These are phyloP conservation scores for Pleuronectes platessa DNA, from an alignment of 2,113 vertebrate genomes.

Conservation along the genomic window DNA sequence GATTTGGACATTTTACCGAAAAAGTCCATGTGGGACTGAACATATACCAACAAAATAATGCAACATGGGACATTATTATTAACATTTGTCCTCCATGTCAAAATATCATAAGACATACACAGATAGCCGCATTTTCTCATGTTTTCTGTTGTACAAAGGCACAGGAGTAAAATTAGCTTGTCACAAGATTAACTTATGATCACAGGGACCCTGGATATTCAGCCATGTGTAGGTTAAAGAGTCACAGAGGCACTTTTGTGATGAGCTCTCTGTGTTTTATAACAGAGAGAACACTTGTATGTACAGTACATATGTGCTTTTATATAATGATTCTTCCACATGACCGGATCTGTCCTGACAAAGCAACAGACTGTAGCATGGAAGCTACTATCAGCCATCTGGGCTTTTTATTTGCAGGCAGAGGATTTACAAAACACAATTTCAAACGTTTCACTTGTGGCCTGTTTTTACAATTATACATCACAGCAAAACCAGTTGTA, in stretches of 20 bases:
- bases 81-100: background rate
- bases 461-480: too few species aligned
- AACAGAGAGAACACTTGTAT: background rate
- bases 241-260: background rate
- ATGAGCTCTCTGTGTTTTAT: slow-evolving; percentile 4
- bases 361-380: slow-evolving; percentile 18
- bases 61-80: background rate
- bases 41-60: too few species aligned
- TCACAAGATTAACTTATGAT: background rate
- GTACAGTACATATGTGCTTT: background rate
- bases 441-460: too few species aligned
- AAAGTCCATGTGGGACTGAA: too few species aligned
- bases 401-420: background rate
- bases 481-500: too few species aligned
- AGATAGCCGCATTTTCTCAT: background rate
- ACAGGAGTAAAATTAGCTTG: too few species aligned
- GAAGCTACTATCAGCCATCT: slow-evolving; percentile 2
- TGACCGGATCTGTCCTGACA: slow-evolving; percentile 19
- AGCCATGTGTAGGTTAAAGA: background rate
- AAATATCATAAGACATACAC: background rate
- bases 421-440: background rate
- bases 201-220: too few species aligned
- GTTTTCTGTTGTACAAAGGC: background rate
- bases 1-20: too few species aligned
- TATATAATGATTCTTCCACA: slow-evolving; percentile 35